These are phyloP conservation scores for Azorinus chamasolen DNA, from an alignment of 2,888 invertebrate species.

Conservation along the genomic window DNA sequence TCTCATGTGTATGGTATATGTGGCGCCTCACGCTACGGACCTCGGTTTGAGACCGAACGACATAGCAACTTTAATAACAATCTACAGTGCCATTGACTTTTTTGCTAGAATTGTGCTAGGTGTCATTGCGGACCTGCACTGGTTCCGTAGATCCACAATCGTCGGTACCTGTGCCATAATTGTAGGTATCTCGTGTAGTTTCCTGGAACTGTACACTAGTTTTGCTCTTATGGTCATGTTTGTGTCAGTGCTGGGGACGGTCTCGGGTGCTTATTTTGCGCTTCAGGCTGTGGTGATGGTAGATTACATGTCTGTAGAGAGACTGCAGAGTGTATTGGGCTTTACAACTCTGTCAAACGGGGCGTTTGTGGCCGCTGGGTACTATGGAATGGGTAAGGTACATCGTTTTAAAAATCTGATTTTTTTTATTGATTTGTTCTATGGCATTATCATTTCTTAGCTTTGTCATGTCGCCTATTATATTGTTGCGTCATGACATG, in stretches of 20 bases:
- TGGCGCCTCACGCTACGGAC: conserved; percentile 60
- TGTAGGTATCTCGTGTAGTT: conserved; percentile 18
- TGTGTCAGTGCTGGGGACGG: conserved; percentile 60
- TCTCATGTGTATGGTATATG: conserved; percentile 36
- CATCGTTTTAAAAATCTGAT: background rate
- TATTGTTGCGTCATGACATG: no score
- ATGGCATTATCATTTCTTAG: no score
- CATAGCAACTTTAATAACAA: conserved; percentile 44
- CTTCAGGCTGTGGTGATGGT: conserved; percentile 67
- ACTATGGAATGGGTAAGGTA: conserved; percentile 66
- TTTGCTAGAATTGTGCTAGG: conserved; percentile 46
- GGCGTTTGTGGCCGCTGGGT: conserved; percentile 41
- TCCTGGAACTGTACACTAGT: conserved; percentile 46
- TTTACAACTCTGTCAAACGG: conserved; percentile 64
- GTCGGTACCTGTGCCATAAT: conserved; percentile 35
- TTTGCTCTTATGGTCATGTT: conserved; percentile 56
- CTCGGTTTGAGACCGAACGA: conserved; percentile 29
- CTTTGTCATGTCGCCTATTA: no score
- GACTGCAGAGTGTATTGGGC: conserved; percentile 61
- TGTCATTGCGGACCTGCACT: conserved; percentile 41
- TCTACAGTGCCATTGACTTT: conserved; percentile 49
- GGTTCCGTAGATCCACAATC: conserved; percentile 35
- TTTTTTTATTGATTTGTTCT: no score
- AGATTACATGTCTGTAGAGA: conserved; percentile 65
- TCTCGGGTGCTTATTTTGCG: conserved; percentile 64